phyloP scores from a whole-genome alignment of 2,113 vertebrate species.

The Nematolebias whitei region DNA sequence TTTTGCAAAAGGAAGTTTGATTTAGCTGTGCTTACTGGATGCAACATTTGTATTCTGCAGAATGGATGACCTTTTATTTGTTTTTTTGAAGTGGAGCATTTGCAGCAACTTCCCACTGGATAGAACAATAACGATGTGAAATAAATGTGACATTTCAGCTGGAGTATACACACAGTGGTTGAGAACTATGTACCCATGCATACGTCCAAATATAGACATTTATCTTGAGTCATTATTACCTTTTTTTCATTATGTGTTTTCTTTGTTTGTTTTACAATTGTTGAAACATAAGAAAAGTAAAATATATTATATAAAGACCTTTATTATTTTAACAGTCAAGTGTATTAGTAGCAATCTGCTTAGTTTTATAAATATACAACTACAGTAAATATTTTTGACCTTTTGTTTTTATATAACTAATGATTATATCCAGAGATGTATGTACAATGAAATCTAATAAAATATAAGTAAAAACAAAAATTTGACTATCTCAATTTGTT shows the following conservation, averaged over 20 bases:
- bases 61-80: neutral
- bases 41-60: neutral
- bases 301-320: slow-evolving; percentile 58
- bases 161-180: slow-evolving; percentile 23
- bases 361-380: slow-evolving; percentile 80
- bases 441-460: slow-evolving; percentile 75
- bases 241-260: slow-evolving; percentile 52
- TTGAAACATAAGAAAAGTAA: slow-evolving; percentile 57
- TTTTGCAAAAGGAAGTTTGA: neutral
- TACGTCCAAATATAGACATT: slow-evolving; percentile 19
- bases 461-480: slow-evolving; percentile 68
- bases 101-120: neutral
- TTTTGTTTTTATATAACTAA: slow-evolving; percentile 72
- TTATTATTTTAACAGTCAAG: slow-evolving; percentile 75
- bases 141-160: slow-evolving; percentile 17
- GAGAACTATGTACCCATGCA: slow-evolving; percentile 15
- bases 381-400: slow-evolving; percentile 79
- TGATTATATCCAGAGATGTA: slow-evolving; percentile 77
- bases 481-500: neutral
- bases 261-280: slow-evolving; percentile 58
- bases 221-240: slow-evolving; percentile 63
- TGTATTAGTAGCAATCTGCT: slow-evolving; percentile 77
- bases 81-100: neutral
- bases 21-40: neutral
- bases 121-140: slow-evolving; percentile 9